Percentiles rank a stretch among this genome's conserved stretches.
Evolutionary conservation across 1,140 invertebrate genomes (phyloP).

Genomic region (Halyomorpha halys): DNA sequence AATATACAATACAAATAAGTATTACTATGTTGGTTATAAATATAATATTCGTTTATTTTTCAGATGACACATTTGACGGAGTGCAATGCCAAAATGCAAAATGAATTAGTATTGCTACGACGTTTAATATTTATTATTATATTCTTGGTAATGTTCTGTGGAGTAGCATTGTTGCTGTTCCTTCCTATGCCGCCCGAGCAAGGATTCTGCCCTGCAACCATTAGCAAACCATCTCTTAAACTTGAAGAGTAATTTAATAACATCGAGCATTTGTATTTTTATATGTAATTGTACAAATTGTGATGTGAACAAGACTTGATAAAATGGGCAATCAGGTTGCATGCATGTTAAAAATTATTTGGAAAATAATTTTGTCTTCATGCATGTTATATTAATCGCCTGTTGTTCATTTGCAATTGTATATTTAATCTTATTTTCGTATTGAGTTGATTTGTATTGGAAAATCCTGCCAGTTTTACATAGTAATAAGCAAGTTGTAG

Average conservation of each 20-base stretch:
- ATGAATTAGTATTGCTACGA: neutral
- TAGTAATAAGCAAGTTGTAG: too few species aligned
- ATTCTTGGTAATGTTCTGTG: constrained; percentile 37
- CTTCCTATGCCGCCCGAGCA: neutral
- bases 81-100: constrained; percentile 13
- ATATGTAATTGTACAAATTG: neutral
- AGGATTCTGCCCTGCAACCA: neutral
- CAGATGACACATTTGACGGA: constrained; percentile 23
- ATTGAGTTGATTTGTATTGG: too few species aligned
- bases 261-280: constrained; percentile 5
- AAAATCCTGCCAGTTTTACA: too few species aligned
- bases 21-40: neutral
- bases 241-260: neutral
- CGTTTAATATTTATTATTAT: neutral
- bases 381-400: too few species aligned
- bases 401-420: too few species aligned
- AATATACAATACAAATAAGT: too few species aligned
- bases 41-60: neutral
- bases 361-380: too few species aligned
- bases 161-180: neutral
- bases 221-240: neutral
- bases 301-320: too few species aligned
- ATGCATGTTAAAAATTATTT: too few species aligned
- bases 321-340: too few species aligned
- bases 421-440: too few species aligned